Conservation (phyloP, 64 coral and sea anemone genomes). For the Hydrozoanthus tunicans region DNA sequence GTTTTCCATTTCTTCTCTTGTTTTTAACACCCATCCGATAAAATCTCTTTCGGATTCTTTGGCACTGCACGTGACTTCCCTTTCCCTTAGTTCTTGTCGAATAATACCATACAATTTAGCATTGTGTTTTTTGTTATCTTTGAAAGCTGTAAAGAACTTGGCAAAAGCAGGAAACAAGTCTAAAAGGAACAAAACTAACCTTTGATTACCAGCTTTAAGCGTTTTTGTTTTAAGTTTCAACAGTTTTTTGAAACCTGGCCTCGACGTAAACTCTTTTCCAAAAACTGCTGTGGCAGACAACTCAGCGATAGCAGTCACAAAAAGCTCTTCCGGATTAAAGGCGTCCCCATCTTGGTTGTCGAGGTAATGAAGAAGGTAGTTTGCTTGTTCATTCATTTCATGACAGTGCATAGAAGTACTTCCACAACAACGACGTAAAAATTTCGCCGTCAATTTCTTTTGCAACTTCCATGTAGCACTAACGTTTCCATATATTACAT, state of each 20-base stretch:
- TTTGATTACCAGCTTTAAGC: neutral
- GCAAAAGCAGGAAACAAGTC: constrained; percentile 7
- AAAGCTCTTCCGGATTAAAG: too few species aligned
- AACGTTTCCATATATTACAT: too few species aligned
- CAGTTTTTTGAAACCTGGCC: neutral
- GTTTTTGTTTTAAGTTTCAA: neutral
- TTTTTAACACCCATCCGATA: neutral
- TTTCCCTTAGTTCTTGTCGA: neutral
- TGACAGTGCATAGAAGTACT: too few species aligned
- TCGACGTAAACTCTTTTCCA: neutral
- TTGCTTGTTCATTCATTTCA: too few species aligned
- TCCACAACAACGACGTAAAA: too few species aligned
- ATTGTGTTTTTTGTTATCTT: neutral
- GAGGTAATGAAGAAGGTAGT: too few species aligned
- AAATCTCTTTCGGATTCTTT: neutral
- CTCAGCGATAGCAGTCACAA: too few species aligned
- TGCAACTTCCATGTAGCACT: too few species aligned
- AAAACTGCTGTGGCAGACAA: too few species aligned
- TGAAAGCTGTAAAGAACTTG: neutral
- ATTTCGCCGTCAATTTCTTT: too few species aligned
- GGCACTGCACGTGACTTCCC: neutral
- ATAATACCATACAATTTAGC: neutral
- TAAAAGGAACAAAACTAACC: neutral
- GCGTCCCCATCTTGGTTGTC: too few species aligned
- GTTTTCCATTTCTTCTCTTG: neutral